These are phyloP conservation scores for Ophthalmolycus amberensis DNA, from an alignment of 2,113 vertebrate genomes.

Conservation along the genomic window DNA sequence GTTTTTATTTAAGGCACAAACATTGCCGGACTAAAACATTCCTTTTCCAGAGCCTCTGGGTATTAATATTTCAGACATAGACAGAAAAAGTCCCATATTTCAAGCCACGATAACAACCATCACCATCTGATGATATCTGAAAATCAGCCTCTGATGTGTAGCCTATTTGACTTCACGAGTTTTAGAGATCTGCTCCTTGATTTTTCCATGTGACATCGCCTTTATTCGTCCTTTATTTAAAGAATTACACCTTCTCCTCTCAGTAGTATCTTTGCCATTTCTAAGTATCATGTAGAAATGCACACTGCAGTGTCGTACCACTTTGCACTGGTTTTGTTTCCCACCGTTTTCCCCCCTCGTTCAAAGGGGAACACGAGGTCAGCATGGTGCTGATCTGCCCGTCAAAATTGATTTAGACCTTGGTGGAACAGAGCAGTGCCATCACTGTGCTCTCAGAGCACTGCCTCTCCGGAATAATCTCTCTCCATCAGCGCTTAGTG, in stretches of 20 bases:
- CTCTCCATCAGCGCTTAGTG: constrained; percentile 56
- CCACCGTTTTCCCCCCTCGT: not conserved
- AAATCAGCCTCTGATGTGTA: not conserved
- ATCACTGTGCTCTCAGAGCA: constrained; percentile 26
- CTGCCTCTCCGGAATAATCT: constrained; percentile 60
- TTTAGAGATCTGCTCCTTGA: constrained; percentile 3
- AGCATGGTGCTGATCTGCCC: constrained; percentile 58
- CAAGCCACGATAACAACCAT: constrained; percentile 13
- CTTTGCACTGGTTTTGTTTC: constrained; percentile 19
- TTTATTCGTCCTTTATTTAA: not conserved
- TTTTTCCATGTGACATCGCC: constrained; percentile 3
- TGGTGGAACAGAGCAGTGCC: constrained; percentile 57
- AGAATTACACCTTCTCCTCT: not conserved
- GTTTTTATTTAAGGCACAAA: constrained; percentile 31
- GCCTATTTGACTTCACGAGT: not conserved
- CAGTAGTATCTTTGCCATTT: not conserved
- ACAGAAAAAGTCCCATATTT: constrained; percentile 27
- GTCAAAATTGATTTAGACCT: constrained; percentile 68
- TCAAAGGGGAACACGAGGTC: constrained; percentile 50
- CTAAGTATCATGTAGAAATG: not conserved
- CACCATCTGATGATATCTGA: not conserved
- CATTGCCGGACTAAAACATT: constrained; percentile 34
- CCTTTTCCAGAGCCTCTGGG: not conserved
- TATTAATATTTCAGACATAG: constrained; percentile 48
- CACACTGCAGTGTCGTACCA: not conserved